Evolutionary conservation across 2,797 vertebrate genomes (phyloP).

Genomic region (Rhinella marina): DNA sequence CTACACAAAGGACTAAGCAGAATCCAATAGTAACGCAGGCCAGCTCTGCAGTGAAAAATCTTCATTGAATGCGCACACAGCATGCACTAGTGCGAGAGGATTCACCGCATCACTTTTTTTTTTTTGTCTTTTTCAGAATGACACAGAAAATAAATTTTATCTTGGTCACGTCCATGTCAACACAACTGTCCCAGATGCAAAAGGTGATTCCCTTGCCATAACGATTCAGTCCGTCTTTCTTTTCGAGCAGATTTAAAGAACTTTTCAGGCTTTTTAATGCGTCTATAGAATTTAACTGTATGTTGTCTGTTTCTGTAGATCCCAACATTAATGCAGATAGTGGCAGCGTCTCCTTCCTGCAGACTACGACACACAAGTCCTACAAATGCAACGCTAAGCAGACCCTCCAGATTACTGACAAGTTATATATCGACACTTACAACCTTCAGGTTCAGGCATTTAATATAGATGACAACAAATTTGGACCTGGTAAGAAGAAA

Average conservation of each 20-base stretch:
- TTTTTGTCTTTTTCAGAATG: constrained; percentile 68
- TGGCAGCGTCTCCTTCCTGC: constrained; percentile 79
- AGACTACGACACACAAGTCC: constrained; percentile 83
- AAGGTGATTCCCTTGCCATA: constrained; percentile 67
- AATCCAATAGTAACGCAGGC: neutral
- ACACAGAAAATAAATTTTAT: constrained; percentile 71
- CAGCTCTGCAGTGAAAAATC: no score
- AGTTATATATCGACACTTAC: constrained; percentile 83
- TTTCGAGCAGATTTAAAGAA: neutral
- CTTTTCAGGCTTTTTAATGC: no score
- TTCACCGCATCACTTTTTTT: neutral
- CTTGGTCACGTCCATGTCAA: constrained; percentile 69
- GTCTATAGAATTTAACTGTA: neutral
- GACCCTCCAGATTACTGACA: constrained; percentile 73
- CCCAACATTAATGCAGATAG: constrained; percentile 65
- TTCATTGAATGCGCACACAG: no score
- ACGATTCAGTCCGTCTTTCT: no score
- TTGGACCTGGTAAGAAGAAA: constrained; percentile 84
- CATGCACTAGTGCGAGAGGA: neutral
- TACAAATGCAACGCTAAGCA: constrained; percentile 88
- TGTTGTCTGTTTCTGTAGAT: neutral
- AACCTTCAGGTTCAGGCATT: constrained; percentile 91
- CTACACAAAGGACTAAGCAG: neutral
- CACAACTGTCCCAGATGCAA: constrained; percentile 68
- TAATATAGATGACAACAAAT: constrained; percentile 78